Base-by-base conservation (phyloP, 2,113 vertebrate species). In the Zonotrichia leucophrys region DNA sequence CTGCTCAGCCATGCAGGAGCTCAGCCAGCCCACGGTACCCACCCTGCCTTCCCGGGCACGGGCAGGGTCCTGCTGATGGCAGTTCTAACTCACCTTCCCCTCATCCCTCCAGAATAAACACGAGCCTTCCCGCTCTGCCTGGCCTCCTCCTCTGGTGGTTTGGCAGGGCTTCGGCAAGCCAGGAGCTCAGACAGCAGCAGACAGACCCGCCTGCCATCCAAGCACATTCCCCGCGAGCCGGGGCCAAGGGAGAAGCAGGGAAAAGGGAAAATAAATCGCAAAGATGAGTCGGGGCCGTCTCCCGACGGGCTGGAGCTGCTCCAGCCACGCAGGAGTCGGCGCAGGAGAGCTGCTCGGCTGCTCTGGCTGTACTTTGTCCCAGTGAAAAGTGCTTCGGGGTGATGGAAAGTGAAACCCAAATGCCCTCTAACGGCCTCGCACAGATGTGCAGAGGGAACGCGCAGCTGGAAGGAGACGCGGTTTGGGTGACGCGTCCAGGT, bases 371-470 rank as follows among this genome's bases (percentile, higher is more conserved):
- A 3, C 58, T 90, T 87, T 55, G 41, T 68, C 70, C 4, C 58
- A 20, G 68, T 1, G 4, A 58, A 60, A 28, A 70, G 72, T 35
- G 28, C 74, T 68, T 11, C 20, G 30, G 52, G 33, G 31, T 5
- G 62, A 21, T 25, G 47, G 42, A 60, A 92, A 86, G n/a, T 41
- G 92, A 79, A 89, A 81, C 74, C 56, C 92, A 86, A 78, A 93
- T 96, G 95, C 96, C 96, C 96, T 96, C 96, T 97, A 95, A 96
- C 0, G 91, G 97, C 85, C 72, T 93, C 24, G 3, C 70, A 47
- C 35, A 33, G 11, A 92, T 0, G 20, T 30, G 86, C 92, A 63
- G 83, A 47, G 76, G 83, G 64, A 91, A 60, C 2, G 2, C 0
- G 0, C 31, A 11, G 28, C 44, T 16, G 60, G 49, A 73, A 49